Base-by-base conservation (phyloP, 2,888 invertebrate species). In the Dioctria linearis region DNA sequence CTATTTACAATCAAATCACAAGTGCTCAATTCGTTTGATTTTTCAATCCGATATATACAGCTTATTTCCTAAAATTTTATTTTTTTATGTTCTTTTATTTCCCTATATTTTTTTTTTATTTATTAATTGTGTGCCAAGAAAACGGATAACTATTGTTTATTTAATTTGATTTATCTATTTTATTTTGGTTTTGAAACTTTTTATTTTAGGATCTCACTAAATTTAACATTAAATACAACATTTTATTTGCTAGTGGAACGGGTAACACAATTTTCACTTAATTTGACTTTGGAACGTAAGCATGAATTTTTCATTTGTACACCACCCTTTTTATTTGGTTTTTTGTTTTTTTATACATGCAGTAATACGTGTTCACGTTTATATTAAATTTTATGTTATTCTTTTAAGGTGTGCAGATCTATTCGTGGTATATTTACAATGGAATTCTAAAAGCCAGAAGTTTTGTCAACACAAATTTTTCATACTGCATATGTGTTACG, bases 1-100 rank as follows among this genome's bases (percentile, higher is more conserved):
- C 81, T 84, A 85, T 85, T 84, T 85, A 85, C 84, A 85, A 82
- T 85, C 85, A 85, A 85, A 85, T 85, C 85, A 85, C 85, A 84
- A 84, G 84, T 84, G 84, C 84, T 85, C 83, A 84, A 84, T 84
- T 84, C 81, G 80, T 82, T 79, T 82, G 71, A 76, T 76, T 76
- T 76, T 76, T 76, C 81, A 82, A 82, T 82, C 83, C 82, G 81
- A 82, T 83, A 80, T 84, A 75, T 84, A 84, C 84, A 83, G 73
- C 83, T 82, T 83, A 83, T 78, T 76, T 6, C 46, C 81, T 82
- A 73, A 43, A 25, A 25, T 13, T 11, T 46, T 46, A 46, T 9
- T 0, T 11, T 46, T 51, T 63, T 67, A n/a, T 63, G 49, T 73
- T 40, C 3, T 25, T 37, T 6, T 39, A 37, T 63, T 63, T 63